These are phyloP conservation scores for Phrixothrix hirtus DNA, from an alignment of 2,888 invertebrate genomes.

Conservation along the genomic window DNA sequence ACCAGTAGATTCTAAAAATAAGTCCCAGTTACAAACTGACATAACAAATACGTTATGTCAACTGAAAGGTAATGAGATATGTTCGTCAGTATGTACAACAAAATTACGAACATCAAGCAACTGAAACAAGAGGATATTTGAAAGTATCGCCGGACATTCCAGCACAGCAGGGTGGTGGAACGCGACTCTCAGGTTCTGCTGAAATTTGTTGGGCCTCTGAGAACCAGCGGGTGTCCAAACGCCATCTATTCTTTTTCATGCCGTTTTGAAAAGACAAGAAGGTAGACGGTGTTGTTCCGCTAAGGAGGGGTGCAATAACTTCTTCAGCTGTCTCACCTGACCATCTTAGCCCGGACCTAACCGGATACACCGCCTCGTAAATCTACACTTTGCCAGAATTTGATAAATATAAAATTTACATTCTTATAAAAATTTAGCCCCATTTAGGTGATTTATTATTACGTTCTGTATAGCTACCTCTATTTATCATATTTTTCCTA, in stretches of 20 bases:
- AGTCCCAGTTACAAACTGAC: conserved; percentile 10
- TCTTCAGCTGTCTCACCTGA: conserved; percentile 44
- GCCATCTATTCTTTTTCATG: conserved; percentile 42
- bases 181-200: conserved; percentile 42
- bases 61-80: conserved; percentile 27
- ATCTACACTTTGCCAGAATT: conserved; percentile 39
- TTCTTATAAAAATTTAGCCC: conserved; percentile 2
- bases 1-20: conserved; percentile 1
- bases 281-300: conserved; percentile 40
- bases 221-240: conserved; percentile 40
- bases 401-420: conserved; percentile 16
- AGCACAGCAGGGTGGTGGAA: conserved; percentile 39
- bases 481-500: neutral
- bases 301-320: conserved; percentile 44
- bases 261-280: conserved; percentile 41
- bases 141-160: conserved; percentile 34
- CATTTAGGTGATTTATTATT: conserved; percentile 7
- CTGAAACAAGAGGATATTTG: conserved; percentile 24
- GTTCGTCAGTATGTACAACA: conserved; percentile 25
- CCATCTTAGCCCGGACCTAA: conserved; percentile 37
- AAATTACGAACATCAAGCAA: conserved; percentile 25
- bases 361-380: conserved; percentile 39
- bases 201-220: conserved; percentile 44
- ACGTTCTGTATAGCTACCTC: too few relatives aligned
- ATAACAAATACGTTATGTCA: conserved; percentile 19